phyloP scores from a whole-genome alignment of 2,888 invertebrate species.

The Blomia tropicalis region DNA sequence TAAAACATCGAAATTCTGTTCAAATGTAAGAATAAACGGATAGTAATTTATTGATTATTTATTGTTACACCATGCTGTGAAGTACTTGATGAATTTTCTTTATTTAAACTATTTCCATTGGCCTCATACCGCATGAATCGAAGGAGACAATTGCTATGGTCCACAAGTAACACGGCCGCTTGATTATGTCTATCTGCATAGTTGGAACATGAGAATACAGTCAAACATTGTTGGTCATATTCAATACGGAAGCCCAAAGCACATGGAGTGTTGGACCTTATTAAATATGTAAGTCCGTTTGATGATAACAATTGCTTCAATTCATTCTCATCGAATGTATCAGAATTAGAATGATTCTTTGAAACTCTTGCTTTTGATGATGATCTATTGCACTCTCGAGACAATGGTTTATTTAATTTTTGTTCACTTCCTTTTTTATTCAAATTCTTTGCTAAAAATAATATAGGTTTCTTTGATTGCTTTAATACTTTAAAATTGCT shows the following conservation, averaged over 20 bases:
- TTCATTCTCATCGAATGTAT: background rate
- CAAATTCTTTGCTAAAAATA: no score
- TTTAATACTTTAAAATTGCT: no score
- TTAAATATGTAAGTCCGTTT: background rate
- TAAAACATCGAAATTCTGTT: no score
- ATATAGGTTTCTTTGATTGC: no score
- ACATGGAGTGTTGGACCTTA: background rate
- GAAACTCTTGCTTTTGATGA: background rate
- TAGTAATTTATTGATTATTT: no score
- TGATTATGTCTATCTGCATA: background rate
- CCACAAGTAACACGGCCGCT: background rate
- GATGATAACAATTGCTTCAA: background rate
- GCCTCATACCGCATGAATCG: conserved; percentile 10
- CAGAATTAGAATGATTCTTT: background rate
- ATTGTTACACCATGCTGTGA: no score
- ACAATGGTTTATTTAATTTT: background rate
- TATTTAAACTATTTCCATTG: no score
- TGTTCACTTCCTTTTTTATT: no score
- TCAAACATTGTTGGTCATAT: background rate
- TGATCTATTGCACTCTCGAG: background rate
- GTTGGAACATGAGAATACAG: conserved; percentile 9
- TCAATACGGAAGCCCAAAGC: background rate
- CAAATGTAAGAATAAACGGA: no score
- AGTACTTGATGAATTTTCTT: no score
- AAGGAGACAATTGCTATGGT: background rate